Base-by-base conservation (phyloP, 1,140 invertebrate genomes). In the Drosophila quadrilineata region DNA sequence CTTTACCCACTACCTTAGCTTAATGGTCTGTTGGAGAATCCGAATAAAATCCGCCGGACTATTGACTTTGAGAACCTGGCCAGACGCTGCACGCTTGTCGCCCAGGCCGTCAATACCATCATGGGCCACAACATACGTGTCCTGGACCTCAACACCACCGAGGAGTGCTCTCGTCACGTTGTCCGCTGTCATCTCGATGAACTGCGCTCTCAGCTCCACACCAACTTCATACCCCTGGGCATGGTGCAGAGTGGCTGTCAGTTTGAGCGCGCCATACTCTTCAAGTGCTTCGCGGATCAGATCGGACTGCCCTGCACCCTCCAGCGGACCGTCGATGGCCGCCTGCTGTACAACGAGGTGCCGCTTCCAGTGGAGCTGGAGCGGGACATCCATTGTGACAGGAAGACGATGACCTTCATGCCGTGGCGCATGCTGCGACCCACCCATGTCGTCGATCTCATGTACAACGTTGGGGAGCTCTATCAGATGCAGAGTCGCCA, bases 231-330 rank as follows among this genome's bases (percentile, higher is more conserved):
- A 3, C 93, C 93, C 0, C 40, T 94, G 2, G 93, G 93, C 1
- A 82, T 77, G 54, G 71, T 94, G 16, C 89, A 89, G n/a, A 91
- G 92, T 3, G 94, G 93, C 0, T 92, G 92, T 0, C 89, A 91
- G 16, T 85, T 94, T 2, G 93, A 94, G 69, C 88, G 93, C 3
- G 92, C 93, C 0, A 22, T 94, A 1, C 90, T 94, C n/a, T 94
- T 93, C 87, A 94, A 94, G 87, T 91, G 91, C 10, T 71, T 94
- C 12, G 93, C 93, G 0, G 93, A 94, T 74, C 90, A 91, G 50
- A 80, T 93, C 12, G 91, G 91, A 0, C 58, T 94, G 28, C 93
- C 93, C 0, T 91, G 91, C 21, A 90, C 91, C 1, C 66, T 94
- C 29, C 86, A 90, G 26, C 90, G 93, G 2, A 90, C 91, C 0